Base-by-base conservation (phyloP, 2,888 invertebrate species). In the Caenorhabditis sulstoni region DNA sequence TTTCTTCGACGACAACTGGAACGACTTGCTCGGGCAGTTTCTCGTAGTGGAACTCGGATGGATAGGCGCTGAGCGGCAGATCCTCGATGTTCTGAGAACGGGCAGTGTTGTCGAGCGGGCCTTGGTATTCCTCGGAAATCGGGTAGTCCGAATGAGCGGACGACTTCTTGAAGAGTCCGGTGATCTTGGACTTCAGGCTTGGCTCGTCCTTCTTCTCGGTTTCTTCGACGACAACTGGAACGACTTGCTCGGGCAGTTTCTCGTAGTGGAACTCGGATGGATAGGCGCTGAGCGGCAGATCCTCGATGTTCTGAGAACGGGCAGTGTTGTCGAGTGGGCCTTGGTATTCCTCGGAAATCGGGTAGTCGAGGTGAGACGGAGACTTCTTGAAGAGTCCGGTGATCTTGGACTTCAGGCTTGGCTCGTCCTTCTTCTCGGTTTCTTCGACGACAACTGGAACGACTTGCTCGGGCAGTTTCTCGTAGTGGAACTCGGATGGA, bases 331-430 rank as follows among this genome's bases (percentile, higher is more conserved):
- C 75, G 18, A 82, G 49, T 39, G 81, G 82, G 44, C 85, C 85
- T 8, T 62, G 66, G 45, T 78, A 86, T 35, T 41, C 49, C 39
- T 81, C 85, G 39, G 84, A 57, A 39, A 57, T 53, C 45, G 79
- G 85, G 45, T 83, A 84, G 59, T 82, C 82, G n/a, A 58, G 64
- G 44, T 84, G 82, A 44, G 83, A 81, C 14, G 78, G 57, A 16
- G 70, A 66, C 52, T 76, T 76, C 61, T 77, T 70, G 77, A 76
- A 73, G 35, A 71, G 37, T 47, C 83, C 82, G 39, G 70, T 76
- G 53, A 73, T 65, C 53, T 78, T 79, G 49, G 83, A 85, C 45
- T 83, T 82, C 47, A 75, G 61, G 22, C 62, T 49, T 44, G 76
- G 81, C 16, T 78, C 50, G 29, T 77, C 74, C 59, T 71, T 75